Evolutionary conservation across 2,888 invertebrate species (phyloP).

Genomic region (Uropetala carovei): DNA sequence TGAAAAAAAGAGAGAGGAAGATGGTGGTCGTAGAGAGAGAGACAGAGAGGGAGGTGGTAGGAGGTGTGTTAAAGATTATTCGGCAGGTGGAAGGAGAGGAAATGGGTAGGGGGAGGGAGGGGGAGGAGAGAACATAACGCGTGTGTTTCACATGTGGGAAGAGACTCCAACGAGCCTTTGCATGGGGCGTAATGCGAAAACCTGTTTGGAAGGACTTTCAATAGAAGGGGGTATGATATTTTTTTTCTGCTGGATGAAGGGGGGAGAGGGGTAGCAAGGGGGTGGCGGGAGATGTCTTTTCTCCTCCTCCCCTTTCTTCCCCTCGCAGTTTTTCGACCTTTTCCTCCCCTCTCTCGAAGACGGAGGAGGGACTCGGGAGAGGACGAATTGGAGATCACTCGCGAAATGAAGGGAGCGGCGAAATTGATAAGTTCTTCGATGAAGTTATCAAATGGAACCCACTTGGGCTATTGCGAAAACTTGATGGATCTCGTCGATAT

Average conservation of each 20-base stretch:
- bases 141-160: conserved; percentile 35
- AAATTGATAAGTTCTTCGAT: conserved; percentile 40
- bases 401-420: conserved; percentile 37
- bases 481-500: not conserved
- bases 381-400: not conserved
- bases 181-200: conserved; percentile 55
- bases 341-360: not conserved
- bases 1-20: not conserved
- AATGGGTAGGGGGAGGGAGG: not conserved
- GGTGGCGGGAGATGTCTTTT: not conserved
- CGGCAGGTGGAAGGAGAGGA: not conserved
- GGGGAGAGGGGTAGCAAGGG: not conserved
- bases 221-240: not conserved
- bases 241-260: not conserved
- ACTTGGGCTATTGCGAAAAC: not conserved
- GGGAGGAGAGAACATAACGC: conserved; percentile 30
- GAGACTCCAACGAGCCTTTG: conserved; percentile 12
- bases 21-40: not conserved
- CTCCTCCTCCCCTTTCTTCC: not conserved
- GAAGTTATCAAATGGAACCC: conserved; percentile 39
- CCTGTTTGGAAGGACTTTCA: conserved; percentile 41
- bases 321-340: not conserved
- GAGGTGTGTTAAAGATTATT: conserved; percentile 17
- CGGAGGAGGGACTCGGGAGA: not conserved
- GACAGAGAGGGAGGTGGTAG: not conserved